These are phyloP conservation scores for Cydia amplana DNA, from an alignment of 1,140 invertebrate species.

Conservation along the genomic window DNA sequence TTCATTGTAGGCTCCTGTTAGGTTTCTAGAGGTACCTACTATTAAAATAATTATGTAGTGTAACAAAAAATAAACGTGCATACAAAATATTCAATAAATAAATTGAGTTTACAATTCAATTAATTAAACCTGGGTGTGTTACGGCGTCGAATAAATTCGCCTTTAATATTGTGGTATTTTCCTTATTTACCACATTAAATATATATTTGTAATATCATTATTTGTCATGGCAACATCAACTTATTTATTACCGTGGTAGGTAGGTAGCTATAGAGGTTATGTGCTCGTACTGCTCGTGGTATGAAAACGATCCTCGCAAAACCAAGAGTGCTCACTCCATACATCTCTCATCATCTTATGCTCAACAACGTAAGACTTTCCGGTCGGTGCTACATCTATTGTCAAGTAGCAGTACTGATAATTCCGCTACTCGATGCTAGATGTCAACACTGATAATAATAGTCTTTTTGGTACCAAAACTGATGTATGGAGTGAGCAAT, in stretches of 20 bases:
- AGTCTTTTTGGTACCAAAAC: too few relatives aligned
- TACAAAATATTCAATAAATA: not conserved
- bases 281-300: slow-evolving; percentile 18
- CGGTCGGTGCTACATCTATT: too few relatives aligned
- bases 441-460: too few relatives aligned
- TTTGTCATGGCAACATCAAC: slow-evolving; percentile 10
- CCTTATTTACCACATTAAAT: not conserved
- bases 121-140: not conserved
- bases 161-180: not conserved
- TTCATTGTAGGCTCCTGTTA: too few relatives aligned
- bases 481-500: too few relatives aligned
- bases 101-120: not conserved
- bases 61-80: not conserved
- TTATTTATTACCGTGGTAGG: slow-evolving; percentile 3
- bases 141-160: not conserved
- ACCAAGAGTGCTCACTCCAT: too few relatives aligned
- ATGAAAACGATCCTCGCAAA: not conserved
- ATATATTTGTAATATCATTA: not conserved
- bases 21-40: too few relatives aligned
- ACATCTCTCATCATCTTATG: too few relatives aligned
- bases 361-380: too few relatives aligned
- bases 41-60: too few relatives aligned
- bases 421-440: too few relatives aligned
- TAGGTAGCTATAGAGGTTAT: slow-evolving; percentile 17
- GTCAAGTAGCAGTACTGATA: too few relatives aligned